Evolutionary conservation across 1,140 invertebrate species (phyloP), one percentile per base, ranked within the genome.

Genomic region (honey bee (Apis mellifera)): DNA sequence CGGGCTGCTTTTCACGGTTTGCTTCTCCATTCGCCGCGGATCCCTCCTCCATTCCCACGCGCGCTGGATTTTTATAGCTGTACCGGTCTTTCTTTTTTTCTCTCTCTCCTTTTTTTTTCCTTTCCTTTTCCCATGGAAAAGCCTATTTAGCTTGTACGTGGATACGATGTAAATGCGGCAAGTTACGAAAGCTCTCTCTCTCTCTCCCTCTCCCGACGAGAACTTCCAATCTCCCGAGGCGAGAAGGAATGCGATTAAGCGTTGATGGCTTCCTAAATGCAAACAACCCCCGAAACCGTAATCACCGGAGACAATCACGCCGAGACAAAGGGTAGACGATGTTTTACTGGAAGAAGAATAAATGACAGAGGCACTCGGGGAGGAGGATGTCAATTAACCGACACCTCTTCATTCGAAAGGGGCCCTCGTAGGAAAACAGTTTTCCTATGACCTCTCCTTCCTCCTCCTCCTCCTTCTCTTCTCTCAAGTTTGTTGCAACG

Each of bases 211-310:
- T 82, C 42, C 60, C 77, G 32, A 42, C 74, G 78, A 89, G 26
- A 88, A 85, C 85, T 89, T 90, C 88, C 89, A 93, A 93, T 93
- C 90, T 93, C 91, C 91, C 89, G 85, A 89, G 92, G 90, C 91
- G 89, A 88, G 89, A 90, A 93, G 91, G 91, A 93, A 93, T 92
- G 92, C 92, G 92, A 94, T 94, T 94, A 94, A 93, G 92, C 92
- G 92, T 92, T 94, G 93, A 94, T 93, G 93, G 93, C 91, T 94
- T 94, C 92, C 92, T 94, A 94, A 94, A 94, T 93, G 92, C 91
- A 94, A 94, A 94, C 93, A 92, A 93, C 90, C 90, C 89, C 86
- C 86, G 79, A 89, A 88, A 89, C 86, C 85, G 89, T 90, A 91
- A 91, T 91, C 90, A 89, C 82, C 83, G 84, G 77, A 83, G 90